Base-by-base conservation (phyloP, 2,113 vertebrate genomes). In the Alectura lathami region DNA sequence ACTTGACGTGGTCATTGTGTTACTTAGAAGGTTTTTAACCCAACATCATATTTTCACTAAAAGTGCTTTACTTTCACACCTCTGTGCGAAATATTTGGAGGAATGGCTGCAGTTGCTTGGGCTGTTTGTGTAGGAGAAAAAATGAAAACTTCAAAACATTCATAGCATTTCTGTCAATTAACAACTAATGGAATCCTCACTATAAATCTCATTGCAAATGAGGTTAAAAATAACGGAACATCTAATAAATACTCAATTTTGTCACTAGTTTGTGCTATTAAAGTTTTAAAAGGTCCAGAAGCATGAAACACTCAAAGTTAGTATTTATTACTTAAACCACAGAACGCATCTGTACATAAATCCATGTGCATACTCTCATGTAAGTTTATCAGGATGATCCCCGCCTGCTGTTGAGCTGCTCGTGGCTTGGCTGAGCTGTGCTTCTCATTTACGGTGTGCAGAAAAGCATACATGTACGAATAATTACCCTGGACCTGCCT, bases 341-440 rank as follows among this genome's bases (percentile, higher is more conserved):
- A 67, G 86, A 51, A 12, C 0, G 0, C 67, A 64, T 68, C 80
- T 59, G 4, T 20, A 22, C 5, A 3, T 27, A 5, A 3, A 1
- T 23, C 17, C 32, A 4, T 21, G 27, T 45, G 51, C 29, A 18
- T 47, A 53, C 34, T 77, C 59, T 42, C n/a, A 59, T 57, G 38
- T 45, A 47, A 68, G 77, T 63, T 86, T 63, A 26, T 69, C 69
- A 8, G 66, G 72, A 50, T 81, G 75, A 83, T 47, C 51, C 50
- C 29, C 40, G 36, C 68, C 22, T 32, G 68, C 75, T 82, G 54
- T 34, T 77, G 68, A 84, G 78, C 68, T 1, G 2, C 51, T 80
- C 6, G 0, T 91, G 70, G 29, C 38, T 94, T 84, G 77, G 47
- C 73, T 63, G 27, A 27, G 77, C 76, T 89, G n/a, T 91, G 64